A percentile compares a stretch with the other conserved stretches of the same genome.
These are phyloP conservation scores for Chouioia cunea DNA, from an alignment of 2,888 invertebrate species.

Conservation along the genomic window DNA sequence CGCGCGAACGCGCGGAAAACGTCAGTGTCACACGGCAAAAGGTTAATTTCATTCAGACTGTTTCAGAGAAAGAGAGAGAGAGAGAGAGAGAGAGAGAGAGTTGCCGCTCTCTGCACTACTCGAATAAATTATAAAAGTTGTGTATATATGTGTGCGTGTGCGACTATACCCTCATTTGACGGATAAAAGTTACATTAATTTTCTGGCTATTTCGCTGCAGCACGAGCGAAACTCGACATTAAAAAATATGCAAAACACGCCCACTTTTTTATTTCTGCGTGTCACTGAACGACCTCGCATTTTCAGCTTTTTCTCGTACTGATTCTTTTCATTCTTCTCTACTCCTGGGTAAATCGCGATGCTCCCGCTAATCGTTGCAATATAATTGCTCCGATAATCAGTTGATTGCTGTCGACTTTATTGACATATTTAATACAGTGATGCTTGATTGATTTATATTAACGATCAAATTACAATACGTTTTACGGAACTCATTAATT, in stretches of 20 bases:
- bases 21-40: conserved; percentile 34
- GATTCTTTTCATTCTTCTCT: conserved; percentile 43
- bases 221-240: no score
- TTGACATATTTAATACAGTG: no score
- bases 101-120: conserved; percentile 28
- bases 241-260: conserved; percentile 65
- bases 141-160: conserved; percentile 3
- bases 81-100: conserved; percentile 41
- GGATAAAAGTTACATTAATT: conserved; percentile 60
- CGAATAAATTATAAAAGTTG: conserved; percentile 49
- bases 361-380: neutral
- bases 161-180: conserved; percentile 47
- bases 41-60: conserved; percentile 49
- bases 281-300: conserved; percentile 58
- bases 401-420: no score
- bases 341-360: neutral
- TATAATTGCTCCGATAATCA: no score
- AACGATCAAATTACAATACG: no score
- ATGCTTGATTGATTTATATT: no score
- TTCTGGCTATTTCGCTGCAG: conserved; percentile 55
- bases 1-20: conserved; percentile 40
- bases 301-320: conserved; percentile 52
- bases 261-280: conserved; percentile 55
- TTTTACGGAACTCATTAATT: no score
- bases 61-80: conserved; percentile 38